Base-by-base conservation (phyloP, 2,113 vertebrate species). In the Vulpes lagopus region DNA sequence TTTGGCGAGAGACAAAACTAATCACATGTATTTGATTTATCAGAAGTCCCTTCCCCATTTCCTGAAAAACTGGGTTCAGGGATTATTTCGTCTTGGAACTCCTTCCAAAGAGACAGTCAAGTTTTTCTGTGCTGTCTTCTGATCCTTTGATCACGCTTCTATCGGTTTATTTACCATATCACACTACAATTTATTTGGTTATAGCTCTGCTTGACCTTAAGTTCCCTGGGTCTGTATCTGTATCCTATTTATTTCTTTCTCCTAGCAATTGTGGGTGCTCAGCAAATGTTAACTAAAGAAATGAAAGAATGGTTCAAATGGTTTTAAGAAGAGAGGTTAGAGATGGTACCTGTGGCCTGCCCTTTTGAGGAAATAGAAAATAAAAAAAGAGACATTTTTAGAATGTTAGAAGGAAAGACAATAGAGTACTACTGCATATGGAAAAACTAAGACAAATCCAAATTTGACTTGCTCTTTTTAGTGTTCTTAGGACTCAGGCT, bases 351-450 rank as follows among this genome's bases (percentile, higher is more conserved):
- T 55, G 53, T 55, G 43, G 67, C 53, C 11, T 82, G 59, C 67
- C 6, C 27, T 71, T 79, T 35, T 27, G 27, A 78, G 25, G 59
- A 90, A 96, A 87, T 5, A 85, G 35, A 92, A 96, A 96, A 64
- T 55, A 91, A 71, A 76, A 60, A 82, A 15, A 91, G 65, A 81
- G 49, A 38, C 15, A 91, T 59, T 65, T 92, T 60, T 30, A 80
- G 79, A 92, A 84, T 60, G 11, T 57, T 67, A 65, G 14, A 65
- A 51, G 49, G 51, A 81, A 20, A 74, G 11, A 83, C 76, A 79
- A 83, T 73, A 59, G 9, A 79, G 43, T 10, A 11, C 4, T 10
- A 11, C 4, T 35, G 65, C 19, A 91, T 53, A 85, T 0, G 78
- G 74, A 86, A 85, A 85, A 60, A 30, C 64, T 73, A 76, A 62